Conservation (phyloP, 2,888 invertebrate genomes). For the Cryptosula pallasiana region DNA sequence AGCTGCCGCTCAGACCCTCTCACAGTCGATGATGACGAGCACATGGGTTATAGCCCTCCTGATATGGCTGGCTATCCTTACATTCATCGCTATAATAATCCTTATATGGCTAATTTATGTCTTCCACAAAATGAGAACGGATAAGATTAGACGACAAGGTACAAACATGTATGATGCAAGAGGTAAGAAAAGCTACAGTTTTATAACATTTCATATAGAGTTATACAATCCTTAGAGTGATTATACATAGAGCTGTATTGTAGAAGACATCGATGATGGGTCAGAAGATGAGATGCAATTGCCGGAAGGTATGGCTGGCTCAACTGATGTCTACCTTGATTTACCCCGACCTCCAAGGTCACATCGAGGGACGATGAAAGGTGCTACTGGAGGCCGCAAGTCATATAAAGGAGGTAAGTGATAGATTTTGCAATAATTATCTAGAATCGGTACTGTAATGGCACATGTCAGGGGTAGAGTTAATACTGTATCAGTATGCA, state of each 20-base stretch:
- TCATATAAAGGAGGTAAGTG: constrained; percentile 8
- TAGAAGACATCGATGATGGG: too few species aligned
- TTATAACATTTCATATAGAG: too few species aligned
- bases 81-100: not conserved
- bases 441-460: too few species aligned
- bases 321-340: not conserved
- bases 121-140: constrained; percentile 3
- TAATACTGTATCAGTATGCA: too few species aligned
- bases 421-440: not conserved
- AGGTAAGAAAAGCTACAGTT: too few species aligned
- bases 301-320: constrained; percentile 11
- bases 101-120: not conserved
- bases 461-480: too few species aligned
- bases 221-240: too few species aligned
- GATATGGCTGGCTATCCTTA: not conserved
- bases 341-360: not conserved
- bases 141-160: too few species aligned
- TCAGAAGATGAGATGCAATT: not conserved
- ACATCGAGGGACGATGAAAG: constrained; percentile 8
- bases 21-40: not conserved
- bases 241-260: too few species aligned
- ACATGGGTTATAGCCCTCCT: not conserved
- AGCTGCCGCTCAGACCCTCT: not conserved
- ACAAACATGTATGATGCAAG: too few species aligned
- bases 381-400: not conserved